Percentiles rank a stretch among this genome's conserved stretches.
phyloP scores from a whole-genome alignment of 2,113 vertebrate genomes.

The Gavialis gangeticus region DNA sequence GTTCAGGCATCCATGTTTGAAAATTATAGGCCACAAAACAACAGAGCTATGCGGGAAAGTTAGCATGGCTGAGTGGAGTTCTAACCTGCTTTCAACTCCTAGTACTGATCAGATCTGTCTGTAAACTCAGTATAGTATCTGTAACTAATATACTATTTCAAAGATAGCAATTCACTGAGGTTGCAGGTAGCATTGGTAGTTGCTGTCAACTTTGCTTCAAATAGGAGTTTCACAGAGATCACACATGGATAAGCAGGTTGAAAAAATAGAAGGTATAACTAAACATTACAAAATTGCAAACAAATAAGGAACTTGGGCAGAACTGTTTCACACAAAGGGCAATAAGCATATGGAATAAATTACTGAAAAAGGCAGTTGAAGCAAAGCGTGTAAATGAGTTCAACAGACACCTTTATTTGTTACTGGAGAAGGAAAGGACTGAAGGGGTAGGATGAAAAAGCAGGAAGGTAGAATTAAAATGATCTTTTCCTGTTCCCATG shows the following conservation, averaged over 20 bases:
- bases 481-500: constrained; percentile 26
- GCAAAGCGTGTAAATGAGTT: constrained; percentile 71
- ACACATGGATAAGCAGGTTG: background rate
- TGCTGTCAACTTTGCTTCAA: constrained; percentile 26
- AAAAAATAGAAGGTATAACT: background rate
- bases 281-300: constrained; percentile 65
- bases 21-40: background rate
- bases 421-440: background rate
- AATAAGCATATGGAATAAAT: constrained; percentile 77
- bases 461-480: constrained; percentile 40
- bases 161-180: background rate
- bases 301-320: constrained; percentile 41
- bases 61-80: background rate
- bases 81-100: background rate
- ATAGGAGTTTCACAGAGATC: constrained; percentile 7
- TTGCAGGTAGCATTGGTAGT: background rate
- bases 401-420: constrained; percentile 61
- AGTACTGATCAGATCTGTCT: background rate
- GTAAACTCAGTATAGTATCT: background rate
- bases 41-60: background rate
- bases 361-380: constrained; percentile 55
- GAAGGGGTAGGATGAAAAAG: constrained; percentile 19
- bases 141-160: background rate
- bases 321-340: constrained; percentile 49
- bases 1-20: background rate